Percentiles rank a stretch among this genome's conserved stretches.
Evolutionary conservation across 2,113 vertebrate genomes (phyloP).

Genomic region (Paratilapia polleni): DNA sequence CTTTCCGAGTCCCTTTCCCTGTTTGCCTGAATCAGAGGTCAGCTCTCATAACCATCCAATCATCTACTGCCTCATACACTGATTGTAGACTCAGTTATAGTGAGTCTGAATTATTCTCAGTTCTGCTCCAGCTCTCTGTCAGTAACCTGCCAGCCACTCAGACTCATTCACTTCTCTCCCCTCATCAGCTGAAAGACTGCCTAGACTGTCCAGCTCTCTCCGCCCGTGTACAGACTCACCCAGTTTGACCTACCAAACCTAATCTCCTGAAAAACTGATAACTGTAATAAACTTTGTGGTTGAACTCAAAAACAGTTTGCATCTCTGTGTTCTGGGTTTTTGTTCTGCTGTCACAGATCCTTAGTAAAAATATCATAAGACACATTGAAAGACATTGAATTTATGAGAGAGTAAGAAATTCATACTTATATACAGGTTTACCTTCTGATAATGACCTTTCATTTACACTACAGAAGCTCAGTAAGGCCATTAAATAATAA

Average conservation of each 20-base stretch:
- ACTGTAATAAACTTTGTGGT: not conserved
- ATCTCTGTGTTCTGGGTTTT: not conserved
- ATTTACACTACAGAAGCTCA: too few species aligned
- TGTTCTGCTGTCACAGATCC: accelerated
- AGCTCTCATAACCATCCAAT: too few species aligned
- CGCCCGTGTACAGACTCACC: not conserved
- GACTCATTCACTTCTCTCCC: not conserved
- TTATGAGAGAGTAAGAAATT: not conserved
- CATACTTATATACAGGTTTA: too few species aligned
- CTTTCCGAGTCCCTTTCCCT: too few species aligned
- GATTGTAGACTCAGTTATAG: too few species aligned
- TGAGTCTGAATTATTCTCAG: too few species aligned
- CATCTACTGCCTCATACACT: too few species aligned
- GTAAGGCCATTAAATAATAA: too few species aligned
- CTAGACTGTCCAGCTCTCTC: not conserved
- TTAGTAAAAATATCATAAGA: not conserved
- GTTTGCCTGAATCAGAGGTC: too few species aligned
- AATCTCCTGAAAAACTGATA: not conserved
- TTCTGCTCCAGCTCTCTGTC: not conserved
- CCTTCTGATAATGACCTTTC: too few species aligned
- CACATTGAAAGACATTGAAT: not conserved
- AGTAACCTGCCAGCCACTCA: not conserved
- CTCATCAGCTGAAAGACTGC: not conserved
- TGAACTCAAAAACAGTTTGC: too few species aligned
- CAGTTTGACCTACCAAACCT: not conserved